Percentiles rank a stretch among this genome's conserved stretches.
These are phyloP conservation scores for Sitta carolinensis DNA, from an alignment of 2,797 vertebrate genomes.

Conservation along the genomic window DNA sequence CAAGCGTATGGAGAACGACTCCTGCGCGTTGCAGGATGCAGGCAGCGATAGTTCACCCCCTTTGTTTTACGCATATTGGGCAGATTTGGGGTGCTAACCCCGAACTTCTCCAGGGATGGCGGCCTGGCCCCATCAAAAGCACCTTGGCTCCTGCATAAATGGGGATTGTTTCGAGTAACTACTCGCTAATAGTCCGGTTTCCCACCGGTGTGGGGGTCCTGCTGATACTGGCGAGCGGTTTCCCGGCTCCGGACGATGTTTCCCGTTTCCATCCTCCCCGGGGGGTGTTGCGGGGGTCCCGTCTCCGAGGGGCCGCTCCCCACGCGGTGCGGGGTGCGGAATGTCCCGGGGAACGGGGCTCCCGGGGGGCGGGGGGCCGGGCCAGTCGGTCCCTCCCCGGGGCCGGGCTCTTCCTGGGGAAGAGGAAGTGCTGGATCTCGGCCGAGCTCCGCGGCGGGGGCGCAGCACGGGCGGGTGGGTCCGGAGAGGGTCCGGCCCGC, in stretches of 20 bases:
- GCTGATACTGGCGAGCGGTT: neutral
- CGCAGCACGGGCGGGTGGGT: neutral
- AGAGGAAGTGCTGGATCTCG: neutral
- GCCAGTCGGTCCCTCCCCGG: neutral
- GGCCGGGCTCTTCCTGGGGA: constrained; percentile 35
- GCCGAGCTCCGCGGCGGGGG: neutral
- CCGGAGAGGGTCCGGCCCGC: neutral
- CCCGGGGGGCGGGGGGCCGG: neutral
- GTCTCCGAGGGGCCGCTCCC: neutral
- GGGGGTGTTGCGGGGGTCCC: neutral
- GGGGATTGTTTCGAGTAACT: neutral
- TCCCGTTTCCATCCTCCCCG: neutral
- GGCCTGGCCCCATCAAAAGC: neutral
- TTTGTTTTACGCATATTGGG: neutral
- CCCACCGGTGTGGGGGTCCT: neutral
- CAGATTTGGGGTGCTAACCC: neutral
- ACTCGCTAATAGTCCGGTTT: neutral
- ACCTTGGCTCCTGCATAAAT: neutral
- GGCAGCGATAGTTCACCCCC: neutral
- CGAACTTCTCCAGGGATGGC: neutral
- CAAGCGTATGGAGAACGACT: neutral
- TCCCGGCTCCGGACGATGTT: neutral
- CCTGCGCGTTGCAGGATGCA: neutral
- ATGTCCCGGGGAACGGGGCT: no score
- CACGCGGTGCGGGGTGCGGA: neutral